Base-by-base conservation (phyloP, 2,113 vertebrate genomes). In the Psephotus haematonotus region DNA sequence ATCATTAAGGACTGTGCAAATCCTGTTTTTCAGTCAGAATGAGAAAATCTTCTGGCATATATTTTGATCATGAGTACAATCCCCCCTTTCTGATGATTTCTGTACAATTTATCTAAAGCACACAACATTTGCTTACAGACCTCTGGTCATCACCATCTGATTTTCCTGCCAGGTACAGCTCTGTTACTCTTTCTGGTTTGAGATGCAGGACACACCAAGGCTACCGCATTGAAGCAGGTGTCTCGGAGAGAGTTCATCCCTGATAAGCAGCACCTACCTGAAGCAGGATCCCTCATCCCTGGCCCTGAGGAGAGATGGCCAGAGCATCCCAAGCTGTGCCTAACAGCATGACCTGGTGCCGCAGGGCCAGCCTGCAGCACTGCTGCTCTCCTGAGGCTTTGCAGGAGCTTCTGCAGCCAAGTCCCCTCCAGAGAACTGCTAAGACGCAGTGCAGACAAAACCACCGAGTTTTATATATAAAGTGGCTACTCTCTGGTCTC, bases 331-430 rank as follows among this genome's bases (percentile, higher is more conserved):
- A 4, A 19, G 13, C 39, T 59, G 57, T 76, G 50, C 33, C 41
- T 57, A 46, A 23, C 41, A 57, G 13, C 0, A 1, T 59, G 27
- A 67, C 11, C 24, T 2, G 9, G 20, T 3, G 1, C 1, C n/a
- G n/a, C 3, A 14, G 35, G 18, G 11, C 11, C 75, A 74, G 27
- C 43, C 53, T 5, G 20, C 1, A 1, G 33, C 49, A 17, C 23
- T 41, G 35, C 25, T 62, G 50, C 6, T 57, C 23, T 41, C 13
- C 13, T 28, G 31, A 33, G 53, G 27, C n/a, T 43, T 3, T 12
- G 33, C 2, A 0, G 7, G 31, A 10, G 5, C 18, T 24, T 25
- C 50, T 1, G 6, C 29, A 86, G 60, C 3, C 14, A 2, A 5
- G 11, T 74, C 5, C 29, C 10, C 25, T 79, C 44, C 17, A 24